Base-by-base conservation (phyloP, 1,140 invertebrate species). In the Heliconius eleuchia region DNA sequence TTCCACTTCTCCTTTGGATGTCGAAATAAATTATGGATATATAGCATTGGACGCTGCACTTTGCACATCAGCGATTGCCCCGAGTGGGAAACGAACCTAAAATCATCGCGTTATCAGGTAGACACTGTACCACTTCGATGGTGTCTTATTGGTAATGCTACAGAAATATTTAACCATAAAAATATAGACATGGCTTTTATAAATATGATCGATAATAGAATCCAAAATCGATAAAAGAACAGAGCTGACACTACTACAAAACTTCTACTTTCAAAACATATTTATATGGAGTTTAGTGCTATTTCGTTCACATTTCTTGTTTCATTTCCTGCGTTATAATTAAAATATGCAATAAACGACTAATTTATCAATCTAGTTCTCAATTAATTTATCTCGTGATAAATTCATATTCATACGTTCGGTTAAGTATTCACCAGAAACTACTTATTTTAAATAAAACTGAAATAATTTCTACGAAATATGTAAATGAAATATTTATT, bases 361-460 rank as follows among this genome's bases (percentile, higher is more conserved):
- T 80, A 76, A 80, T 80, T 80, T 73, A 80, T 73, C 74, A 71
- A 80, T 76, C 74, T 71, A 50, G 78, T 76, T 71, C 50, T 74
- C 78, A 79, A 76, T 79, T 79, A 76, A 70, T 79, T 76, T 79
- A 79, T 79, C 78, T 76, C 70, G 8, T 76, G 52, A 79, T 76
- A 75, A 76, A 79, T 79, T 76, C 23, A 60, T 57, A 18, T 76
- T 16, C 9, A 76, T 27, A 30, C 60, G 60, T 66, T 27, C 2
- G 60, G 23, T 66, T 66, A 30, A 66, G 60, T 66, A 66, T 72
- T 72, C 71, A 39, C 34, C 19, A 42, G 37, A 37, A 42, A 37
- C 19, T 37, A 18, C 0, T 39, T 39, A 71, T 72, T 72, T 72
- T 72, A 11, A 72, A 39, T 34, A 71, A 72, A 72, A 16, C 18